Base-by-base conservation (phyloP, 1,140 invertebrate species). In the Brachionus koreanus region DNA sequence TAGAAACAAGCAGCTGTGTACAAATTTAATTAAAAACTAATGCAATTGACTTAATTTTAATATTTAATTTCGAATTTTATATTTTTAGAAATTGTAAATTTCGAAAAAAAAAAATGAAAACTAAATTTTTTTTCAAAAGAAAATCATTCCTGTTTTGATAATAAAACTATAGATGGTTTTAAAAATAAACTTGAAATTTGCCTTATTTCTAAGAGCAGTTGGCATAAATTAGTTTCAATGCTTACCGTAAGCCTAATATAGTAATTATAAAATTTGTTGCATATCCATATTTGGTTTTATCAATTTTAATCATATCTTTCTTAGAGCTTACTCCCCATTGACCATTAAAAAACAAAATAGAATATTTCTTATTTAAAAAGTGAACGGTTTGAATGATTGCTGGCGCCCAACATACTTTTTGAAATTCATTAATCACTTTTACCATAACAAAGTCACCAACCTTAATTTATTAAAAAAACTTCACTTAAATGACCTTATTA, bases 341-440 rank as follows among this genome's bases (percentile, higher is more conserved):
- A 2, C 76, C 76, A 65, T 79, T 79, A 43, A 79, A 79, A 79
- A 79, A 61, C 13, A 79, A 65, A 37, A 79, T 35, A 5, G 19
- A 9, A 12, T 39, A 79, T 1, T 13, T 5, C 61, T 29, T 29
- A 29, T 29, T 2, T 29, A 3, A 3, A 29, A 29, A 29, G 12
- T 79, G 29, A 39, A 79, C 61, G 23, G 23, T 39, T 13, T 79
- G 76, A 19, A 79, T 43, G 19, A 79, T 25, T 4, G 49, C 76
- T 10, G 76, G 76, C 23, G 16, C 76, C 76, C 76, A 79, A 13
- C 76, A 79, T 3, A 5, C 6, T 61, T 79, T 49, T 7, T 79
- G 12, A 42, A 79, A 79, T 13, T 79, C 76, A 35, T 79, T 79
- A 23, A 79, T 61, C 19, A 79, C 76, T 12, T 29, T 57, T 37